These are phyloP conservation scores for Chelonia mydas DNA, from an alignment of 2,797 vertebrate genomes.

Conservation along the genomic window DNA sequence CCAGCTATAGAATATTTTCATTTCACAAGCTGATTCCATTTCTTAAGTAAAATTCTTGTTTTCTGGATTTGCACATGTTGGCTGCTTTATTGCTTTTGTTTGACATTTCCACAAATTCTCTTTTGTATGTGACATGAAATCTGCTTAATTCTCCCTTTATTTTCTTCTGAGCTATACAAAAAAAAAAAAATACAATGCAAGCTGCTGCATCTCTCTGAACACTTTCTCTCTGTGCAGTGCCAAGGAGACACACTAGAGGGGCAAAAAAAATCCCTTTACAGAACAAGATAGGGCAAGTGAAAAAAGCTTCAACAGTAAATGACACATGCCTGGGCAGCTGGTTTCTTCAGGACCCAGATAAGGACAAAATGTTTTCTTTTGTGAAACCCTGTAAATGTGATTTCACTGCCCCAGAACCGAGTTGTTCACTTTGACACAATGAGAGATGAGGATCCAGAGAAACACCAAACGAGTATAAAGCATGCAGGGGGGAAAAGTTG, in stretches of 20 bases:
- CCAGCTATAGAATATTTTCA: background rate
- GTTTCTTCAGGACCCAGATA: conserved; percentile 35
- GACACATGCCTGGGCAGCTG: conserved; percentile 34
- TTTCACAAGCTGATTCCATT: background rate
- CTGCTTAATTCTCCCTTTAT: background rate
- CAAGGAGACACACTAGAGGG: background rate
- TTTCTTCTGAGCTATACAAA: background rate
- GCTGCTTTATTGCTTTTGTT: background rate
- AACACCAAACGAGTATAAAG: conserved; percentile 5
- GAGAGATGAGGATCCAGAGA: conserved; percentile 25
- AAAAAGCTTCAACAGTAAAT: background rate
- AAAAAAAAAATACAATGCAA: conserved; percentile 3
- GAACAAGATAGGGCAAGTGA: background rate
- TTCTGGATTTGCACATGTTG: background rate
- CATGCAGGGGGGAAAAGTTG: background rate
- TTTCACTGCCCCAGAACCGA: conserved; percentile 38
- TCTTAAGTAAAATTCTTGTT: background rate
- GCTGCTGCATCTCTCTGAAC: background rate
- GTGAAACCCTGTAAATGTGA: conserved; percentile 39
- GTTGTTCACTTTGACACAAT: conserved; percentile 39
- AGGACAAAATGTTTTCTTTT: conserved; percentile 41
- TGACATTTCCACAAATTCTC: background rate
- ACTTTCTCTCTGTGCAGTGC: background rate
- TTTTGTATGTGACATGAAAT: conserved; percentile 24
- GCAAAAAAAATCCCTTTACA: background rate